Evolutionary conservation across 2,113 vertebrate species (phyloP), one percentile per base, ranked within the genome.

Genomic region (Morone chrysops): DNA sequence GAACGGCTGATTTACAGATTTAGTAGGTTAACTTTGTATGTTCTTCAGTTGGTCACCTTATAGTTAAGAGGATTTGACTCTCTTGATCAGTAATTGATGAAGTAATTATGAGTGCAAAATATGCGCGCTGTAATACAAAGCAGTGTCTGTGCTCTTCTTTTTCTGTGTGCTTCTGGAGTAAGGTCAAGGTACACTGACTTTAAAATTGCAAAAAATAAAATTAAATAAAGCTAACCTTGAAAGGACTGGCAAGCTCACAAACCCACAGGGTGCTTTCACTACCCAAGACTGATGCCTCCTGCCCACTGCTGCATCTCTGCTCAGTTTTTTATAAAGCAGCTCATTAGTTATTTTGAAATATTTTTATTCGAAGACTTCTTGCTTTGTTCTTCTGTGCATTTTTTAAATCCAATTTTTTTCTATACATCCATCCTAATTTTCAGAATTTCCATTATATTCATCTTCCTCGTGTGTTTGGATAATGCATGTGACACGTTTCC

Each of bases 401-500:
- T 59, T 56, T 16, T 31, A 31, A 8, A 9, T 22, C n/a, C 4
- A 7, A 13, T n/a, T 45, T 63, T 48, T 6, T 50, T 18, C 11
- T n/a, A 4, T 14, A 53, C 9, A 0, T 9, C 51, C 8, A 16
- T 36, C 5, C 14, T 12, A 17, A 22, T 47, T 69, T 48, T 11
- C 8, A 50, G 8, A 4, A 18, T 60, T 82, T 57, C 31, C 31
- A 36, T 66, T 18, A 14, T 38, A 13, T 43, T 17, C 5, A 0
- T 51, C 61, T 1, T 59, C 18, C 11, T 53, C 65, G 18, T 68
- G n/a, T 56, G 80, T 77, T 47, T 59, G 40, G 51, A 73, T 53
- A 31, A 31, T 38, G 60, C 10, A 14, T 41, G 20, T 57, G 50
- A 40, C 41, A 67, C 6, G 4, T 68, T 40, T 50, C 25, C 69